Evolutionary conservation across 2,113 vertebrate genomes (phyloP).

Genomic region (Abramis brama): DNA sequence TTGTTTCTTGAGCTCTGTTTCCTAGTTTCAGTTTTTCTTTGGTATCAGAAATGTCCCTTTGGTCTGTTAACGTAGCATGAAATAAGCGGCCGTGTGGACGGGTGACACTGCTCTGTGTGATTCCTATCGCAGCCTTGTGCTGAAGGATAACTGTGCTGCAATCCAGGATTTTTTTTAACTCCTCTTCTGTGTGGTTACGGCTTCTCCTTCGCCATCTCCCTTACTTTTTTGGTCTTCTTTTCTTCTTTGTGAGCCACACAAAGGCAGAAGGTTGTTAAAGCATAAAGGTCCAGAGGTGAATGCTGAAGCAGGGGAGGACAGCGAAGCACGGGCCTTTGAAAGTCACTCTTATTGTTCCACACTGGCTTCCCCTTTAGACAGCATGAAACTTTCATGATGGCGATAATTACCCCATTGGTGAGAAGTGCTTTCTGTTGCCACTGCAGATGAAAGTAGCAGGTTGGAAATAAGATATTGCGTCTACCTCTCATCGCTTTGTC

Average conservation of each 20-base stretch:
- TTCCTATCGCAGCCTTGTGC: slow-evolving; percentile 43
- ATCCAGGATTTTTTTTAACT: slow-evolving; percentile 39
- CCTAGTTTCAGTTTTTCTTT: slow-evolving; percentile 28
- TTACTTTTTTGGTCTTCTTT: neutral
- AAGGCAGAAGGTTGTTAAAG: slow-evolving; percentile 28
- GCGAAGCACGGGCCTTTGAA: slow-evolving; percentile 38
- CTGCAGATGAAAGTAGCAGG: slow-evolving; percentile 55
- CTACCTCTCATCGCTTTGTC: slow-evolving; percentile 56
- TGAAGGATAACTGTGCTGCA: slow-evolving; percentile 36
- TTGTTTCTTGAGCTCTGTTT: slow-evolving; percentile 26
- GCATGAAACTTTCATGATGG: slow-evolving; percentile 62
- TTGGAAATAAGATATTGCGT: slow-evolving; percentile 47
- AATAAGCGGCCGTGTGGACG: slow-evolving; percentile 54
- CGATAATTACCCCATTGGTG: slow-evolving; percentile 58
- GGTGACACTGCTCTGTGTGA: slow-evolving; percentile 34
- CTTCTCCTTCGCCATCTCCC: slow-evolving; percentile 3
- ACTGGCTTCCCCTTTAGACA: slow-evolving; percentile 53
- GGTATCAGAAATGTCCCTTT: slow-evolving; percentile 49
- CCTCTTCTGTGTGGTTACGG: slow-evolving; percentile 12
- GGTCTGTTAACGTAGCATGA: slow-evolving; percentile 63
- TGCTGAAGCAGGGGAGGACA: slow-evolving; percentile 21
- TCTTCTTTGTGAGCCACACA: neutral
- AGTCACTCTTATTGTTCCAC: slow-evolving; percentile 48
- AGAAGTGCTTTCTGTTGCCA: slow-evolving; percentile 55
- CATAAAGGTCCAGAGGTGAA: slow-evolving; percentile 25